Evolutionary conservation across 37 sponge, comb jelly and placozoan genomes (phyloP).

Genomic region (Cliona cf. orientalis): DNA sequence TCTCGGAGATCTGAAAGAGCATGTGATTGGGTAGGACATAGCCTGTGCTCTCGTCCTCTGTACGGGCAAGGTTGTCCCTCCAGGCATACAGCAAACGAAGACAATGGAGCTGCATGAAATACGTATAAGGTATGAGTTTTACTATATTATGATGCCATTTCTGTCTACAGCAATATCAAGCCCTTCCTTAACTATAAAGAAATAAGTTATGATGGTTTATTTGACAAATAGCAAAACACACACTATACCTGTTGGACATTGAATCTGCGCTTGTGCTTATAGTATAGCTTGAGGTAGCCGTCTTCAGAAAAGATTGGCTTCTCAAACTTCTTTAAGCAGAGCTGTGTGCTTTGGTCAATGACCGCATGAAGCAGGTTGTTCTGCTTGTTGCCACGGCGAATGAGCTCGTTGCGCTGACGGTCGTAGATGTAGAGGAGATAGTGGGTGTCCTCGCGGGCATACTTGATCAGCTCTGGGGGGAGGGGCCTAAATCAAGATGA

Average conservation of each 20-base stretch:
- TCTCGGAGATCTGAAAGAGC: conserved; percentile 93
- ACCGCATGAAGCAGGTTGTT: conserved; percentile 47
- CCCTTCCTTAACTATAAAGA: no score
- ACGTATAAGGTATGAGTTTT: no score
- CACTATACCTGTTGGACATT: conserved; percentile 76
- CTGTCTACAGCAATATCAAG: no score
- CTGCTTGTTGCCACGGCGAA: conserved; percentile 62
- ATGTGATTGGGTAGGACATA: conserved; percentile 96
- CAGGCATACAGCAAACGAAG: conserved; percentile 73
- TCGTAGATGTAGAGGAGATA: conserved; percentile 95
- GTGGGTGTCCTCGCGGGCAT: conserved; percentile 98
- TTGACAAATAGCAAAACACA: background rate
- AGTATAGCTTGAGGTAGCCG: conserved; percentile 64
- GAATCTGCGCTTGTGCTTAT: conserved; percentile 71
- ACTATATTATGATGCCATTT: no score
- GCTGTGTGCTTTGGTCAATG: conserved; percentile 55
- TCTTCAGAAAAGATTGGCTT: conserved; percentile 74
- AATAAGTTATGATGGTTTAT: no score
- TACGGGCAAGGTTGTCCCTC: conserved; percentile 85
- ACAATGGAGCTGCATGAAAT: no score
- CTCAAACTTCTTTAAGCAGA: conserved; percentile 72
- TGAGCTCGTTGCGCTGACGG: conserved; percentile 86
- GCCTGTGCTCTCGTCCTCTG: conserved; percentile 90
- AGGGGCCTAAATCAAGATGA: conserved; percentile 67
- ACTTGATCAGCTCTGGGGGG: conserved; percentile 85